Evolutionary conservation across 2,888 invertebrate species (phyloP).

Genomic region (Apamea crenata): DNA sequence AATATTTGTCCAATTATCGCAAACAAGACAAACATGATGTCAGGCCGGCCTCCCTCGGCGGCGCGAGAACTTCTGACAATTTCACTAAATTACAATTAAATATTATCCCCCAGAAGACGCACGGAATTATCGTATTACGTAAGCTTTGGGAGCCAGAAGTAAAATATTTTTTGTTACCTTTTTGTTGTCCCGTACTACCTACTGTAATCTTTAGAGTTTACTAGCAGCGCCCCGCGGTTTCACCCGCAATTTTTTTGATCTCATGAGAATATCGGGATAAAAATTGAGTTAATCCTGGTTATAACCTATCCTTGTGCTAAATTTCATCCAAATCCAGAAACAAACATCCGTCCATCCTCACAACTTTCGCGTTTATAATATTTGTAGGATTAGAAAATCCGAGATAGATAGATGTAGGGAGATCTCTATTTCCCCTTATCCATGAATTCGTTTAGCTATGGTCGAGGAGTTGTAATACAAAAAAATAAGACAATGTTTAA

Average conservation of each 20-base stretch:
- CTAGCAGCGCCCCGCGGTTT: no score
- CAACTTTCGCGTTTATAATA: no score
- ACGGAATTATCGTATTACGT: constrained; percentile 33
- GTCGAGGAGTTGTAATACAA: background rate
- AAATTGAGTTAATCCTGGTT: no score
- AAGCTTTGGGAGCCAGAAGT: background rate
- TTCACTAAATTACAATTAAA: constrained; percentile 63
- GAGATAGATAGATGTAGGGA: background rate
- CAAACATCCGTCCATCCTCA: no score
- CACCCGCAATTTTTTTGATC: no score
- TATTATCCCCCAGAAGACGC: constrained; percentile 43
- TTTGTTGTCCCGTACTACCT: background rate
- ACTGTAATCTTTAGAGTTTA: background rate
- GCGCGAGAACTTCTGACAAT: constrained; percentile 49
- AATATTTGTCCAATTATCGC: constrained; percentile 65
- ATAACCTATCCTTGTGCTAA: no score
- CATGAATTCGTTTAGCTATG: background rate
- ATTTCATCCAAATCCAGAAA: no score
- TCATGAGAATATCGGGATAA: no score
- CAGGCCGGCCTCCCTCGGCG: constrained; percentile 20
- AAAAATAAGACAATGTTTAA: background rate
- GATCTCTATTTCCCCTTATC: background rate
- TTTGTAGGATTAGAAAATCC: background rate
- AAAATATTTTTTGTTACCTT: constrained; percentile 12
- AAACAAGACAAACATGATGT: constrained; percentile 53